A percentile compares a stretch with the other conserved stretches of the same genome.
These are phyloP conservation scores for Platyrinchus mystaceus DNA, from an alignment of 2,797 vertebrate species.

Conservation along the genomic window DNA sequence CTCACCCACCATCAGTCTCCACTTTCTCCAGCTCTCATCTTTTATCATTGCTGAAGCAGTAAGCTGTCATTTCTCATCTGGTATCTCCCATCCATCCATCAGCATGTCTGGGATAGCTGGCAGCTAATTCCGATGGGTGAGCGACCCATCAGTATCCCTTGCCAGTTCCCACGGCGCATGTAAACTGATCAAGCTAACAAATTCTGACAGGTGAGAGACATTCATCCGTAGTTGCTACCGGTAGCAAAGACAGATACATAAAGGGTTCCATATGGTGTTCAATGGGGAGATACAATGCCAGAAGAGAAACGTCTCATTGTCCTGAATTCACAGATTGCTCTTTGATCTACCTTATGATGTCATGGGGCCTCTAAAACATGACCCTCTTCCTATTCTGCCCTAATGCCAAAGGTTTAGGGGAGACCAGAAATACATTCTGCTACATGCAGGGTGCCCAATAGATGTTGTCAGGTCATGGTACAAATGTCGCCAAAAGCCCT, in stretches of 20 bases:
- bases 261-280: slow-evolving; percentile 22
- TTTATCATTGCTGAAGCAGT: neutral
- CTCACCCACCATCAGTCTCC: neutral
- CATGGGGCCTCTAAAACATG: neutral
- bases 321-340: neutral
- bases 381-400: neutral
- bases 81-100: neutral
- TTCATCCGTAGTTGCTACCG: neutral
- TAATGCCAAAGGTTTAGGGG: neutral
- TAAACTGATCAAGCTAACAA: slow-evolving; percentile 17
- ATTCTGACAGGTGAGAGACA: slow-evolving; percentile 33
- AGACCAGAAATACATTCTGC: neutral
- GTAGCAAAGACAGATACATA: neutral
- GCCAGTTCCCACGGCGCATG: neutral
- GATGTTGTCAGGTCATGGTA: neutral
- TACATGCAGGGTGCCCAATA: neutral
- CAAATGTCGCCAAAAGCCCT: neutral
- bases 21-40: neutral
- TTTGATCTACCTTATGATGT: neutral
- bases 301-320: neutral
- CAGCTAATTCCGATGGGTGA: slow-evolving; percentile 9
- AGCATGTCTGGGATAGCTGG: neutral
- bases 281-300: neutral
- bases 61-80: slow-evolving; percentile 11
- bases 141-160: neutral